These are phyloP conservation scores for Porites lutea DNA, from an alignment of 64 coral and sea anemone genomes.

Conservation along the genomic window DNA sequence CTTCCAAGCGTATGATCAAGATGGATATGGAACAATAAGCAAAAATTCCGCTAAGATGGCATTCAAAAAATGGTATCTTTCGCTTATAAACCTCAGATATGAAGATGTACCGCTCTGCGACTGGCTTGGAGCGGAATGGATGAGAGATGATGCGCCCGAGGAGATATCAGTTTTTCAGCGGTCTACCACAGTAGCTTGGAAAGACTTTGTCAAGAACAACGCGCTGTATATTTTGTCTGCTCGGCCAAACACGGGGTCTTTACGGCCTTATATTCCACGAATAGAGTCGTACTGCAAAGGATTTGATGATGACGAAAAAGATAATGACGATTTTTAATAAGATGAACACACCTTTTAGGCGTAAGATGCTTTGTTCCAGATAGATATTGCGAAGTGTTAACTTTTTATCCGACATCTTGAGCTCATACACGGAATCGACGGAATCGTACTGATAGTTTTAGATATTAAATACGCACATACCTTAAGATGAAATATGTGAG, in stretches of 20 bases:
- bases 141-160: neutral
- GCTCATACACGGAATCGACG: too few species aligned
- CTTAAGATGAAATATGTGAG: too few species aligned
- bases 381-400: too few species aligned
- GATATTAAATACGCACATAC: too few species aligned
- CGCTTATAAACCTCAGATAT: constrained; percentile 45
- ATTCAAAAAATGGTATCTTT: constrained; percentile 72
- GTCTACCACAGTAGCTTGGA: constrained; percentile 25
- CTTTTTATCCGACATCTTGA: too few species aligned
- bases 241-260: constrained; percentile 66
- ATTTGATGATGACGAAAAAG: neutral
- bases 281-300: neutral
- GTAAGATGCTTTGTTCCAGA: neutral
- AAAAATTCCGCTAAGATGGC: constrained; percentile 20
- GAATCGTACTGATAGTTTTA: too few species aligned
- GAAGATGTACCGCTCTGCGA: constrained; percentile 29
- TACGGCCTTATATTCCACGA: constrained; percentile 51
- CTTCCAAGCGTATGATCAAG: constrained; percentile 47
- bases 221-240: constrained; percentile 56
- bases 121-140: constrained; percentile 56
- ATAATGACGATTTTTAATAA: neutral
- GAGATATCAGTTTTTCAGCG: neutral
- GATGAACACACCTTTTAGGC: too few species aligned
- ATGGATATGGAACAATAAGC: constrained; percentile 31
- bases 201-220: constrained; percentile 45